phyloP scores from a whole-genome alignment of 2,888 invertebrate species.

The Lepidochitona cinerea region DNA sequence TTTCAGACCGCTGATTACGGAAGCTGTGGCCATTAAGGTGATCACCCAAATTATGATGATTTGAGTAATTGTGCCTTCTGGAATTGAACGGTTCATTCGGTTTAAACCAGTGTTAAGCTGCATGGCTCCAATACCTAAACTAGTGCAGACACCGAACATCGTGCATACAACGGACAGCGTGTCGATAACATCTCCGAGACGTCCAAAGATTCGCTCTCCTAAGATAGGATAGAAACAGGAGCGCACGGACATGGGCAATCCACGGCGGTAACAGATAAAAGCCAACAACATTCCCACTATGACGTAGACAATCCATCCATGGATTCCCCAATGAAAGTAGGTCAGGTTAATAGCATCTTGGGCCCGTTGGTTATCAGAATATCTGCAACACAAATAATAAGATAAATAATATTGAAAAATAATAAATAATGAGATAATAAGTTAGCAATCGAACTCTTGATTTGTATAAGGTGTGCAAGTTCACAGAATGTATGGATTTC shows the following conservation, averaged over 20 bases:
- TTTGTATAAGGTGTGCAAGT: too few species aligned
- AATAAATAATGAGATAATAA: too few species aligned
- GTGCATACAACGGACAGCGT: constrained; percentile 16
- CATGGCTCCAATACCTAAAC: constrained; percentile 21
- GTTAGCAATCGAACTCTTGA: too few species aligned
- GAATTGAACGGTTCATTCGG: constrained; percentile 11
- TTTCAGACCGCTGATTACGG: constrained; percentile 24
- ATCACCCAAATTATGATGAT: constrained; percentile 23
- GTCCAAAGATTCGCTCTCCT: constrained; percentile 18
- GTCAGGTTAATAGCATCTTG: constrained; percentile 25
- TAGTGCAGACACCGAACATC: constrained; percentile 26
- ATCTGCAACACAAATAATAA: not conserved
- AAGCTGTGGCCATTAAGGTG: constrained; percentile 22
- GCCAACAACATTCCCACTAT: constrained; percentile 21
- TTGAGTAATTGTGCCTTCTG: not conserved
- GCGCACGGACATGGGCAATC: constrained; percentile 22
- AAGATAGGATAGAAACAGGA: constrained; percentile 23
- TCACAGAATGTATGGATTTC: too few species aligned
- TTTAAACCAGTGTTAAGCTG: constrained; percentile 17
- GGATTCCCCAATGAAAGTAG: constrained; percentile 27
- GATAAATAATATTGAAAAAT: too few species aligned
- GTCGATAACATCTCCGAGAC: constrained; percentile 22
- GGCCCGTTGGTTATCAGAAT: constrained; percentile 18
- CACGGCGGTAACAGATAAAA: constrained; percentile 25
- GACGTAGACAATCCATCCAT: constrained; percentile 24